Evolutionary conservation across 2,113 vertebrate genomes (phyloP).

Genomic region (Nothobranchius kuhntae): DNA sequence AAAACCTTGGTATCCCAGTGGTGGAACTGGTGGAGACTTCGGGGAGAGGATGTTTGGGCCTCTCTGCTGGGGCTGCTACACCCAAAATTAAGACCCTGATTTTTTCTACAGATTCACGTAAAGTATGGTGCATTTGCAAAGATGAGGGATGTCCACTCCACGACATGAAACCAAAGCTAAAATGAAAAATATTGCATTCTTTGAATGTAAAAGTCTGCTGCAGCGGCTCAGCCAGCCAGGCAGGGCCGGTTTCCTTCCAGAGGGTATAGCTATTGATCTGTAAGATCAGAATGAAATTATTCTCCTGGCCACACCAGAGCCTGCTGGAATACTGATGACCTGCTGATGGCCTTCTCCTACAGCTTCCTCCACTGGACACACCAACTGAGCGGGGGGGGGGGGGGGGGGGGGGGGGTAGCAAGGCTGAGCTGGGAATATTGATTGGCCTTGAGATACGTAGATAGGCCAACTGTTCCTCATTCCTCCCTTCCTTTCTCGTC

Average conservation of each 20-base stretch:
- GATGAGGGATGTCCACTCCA: neutral
- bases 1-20: too few species aligned
- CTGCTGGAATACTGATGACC: slow-evolving; percentile 73
- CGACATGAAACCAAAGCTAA: slow-evolving; percentile 10
- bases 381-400: slow-evolving; percentile 17
- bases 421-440: slow-evolving; percentile 59
- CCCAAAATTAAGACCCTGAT: too few species aligned
- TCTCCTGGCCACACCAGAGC: slow-evolving; percentile 66
- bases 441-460: slow-evolving; percentile 51
- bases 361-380: slow-evolving; percentile 56
- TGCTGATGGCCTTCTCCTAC: slow-evolving; percentile 62
- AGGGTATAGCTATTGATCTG: slow-evolving; percentile 63
- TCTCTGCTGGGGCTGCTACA: too few species aligned
- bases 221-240: slow-evolving; percentile 44
- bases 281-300: slow-evolving; percentile 72
- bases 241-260: slow-evolving; percentile 47
- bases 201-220: slow-evolving; percentile 7
- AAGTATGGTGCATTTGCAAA: neutral
- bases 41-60: too few species aligned
- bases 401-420: slow-evolving; percentile 19
- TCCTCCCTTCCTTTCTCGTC: slow-evolving; percentile 25
- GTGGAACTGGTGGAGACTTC: too few species aligned
- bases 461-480: slow-evolving; percentile 25
- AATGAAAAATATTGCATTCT: slow-evolving; percentile 9
- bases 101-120: neutral